Evolutionary conservation across 2,113 vertebrate genomes (phyloP), one percentile per base, ranked within the genome.

Genomic region (Cercopithecus mona): DNA sequence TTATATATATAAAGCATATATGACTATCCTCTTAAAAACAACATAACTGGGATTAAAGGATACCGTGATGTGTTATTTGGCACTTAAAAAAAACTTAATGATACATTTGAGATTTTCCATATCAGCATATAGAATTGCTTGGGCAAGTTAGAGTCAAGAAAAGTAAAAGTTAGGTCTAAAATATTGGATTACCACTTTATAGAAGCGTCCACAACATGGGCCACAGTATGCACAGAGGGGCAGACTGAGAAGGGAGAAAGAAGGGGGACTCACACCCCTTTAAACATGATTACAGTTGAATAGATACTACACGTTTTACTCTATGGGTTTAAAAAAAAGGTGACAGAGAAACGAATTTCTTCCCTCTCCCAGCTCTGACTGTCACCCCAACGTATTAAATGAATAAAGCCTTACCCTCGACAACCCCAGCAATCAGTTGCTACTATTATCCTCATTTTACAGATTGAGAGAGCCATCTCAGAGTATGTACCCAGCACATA

Each of bases 51-150:
- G 32, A 48, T 79, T 92, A 75, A 96, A 93, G 86, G 64, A 76
- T 52, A 94, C 16, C n/a, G 14, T 32, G 14, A 57, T 64, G 17
- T 83, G 40, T 57, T 90, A 85, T 43, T 76, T 91, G 22, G 64
- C 32, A 80, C 61, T 73, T 59, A 8, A 68, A 68, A 68, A 68
- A n/a, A 68, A 40, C 9, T 50, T 96, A 90, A 75, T 70, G 32
- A 95, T 79, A 79, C 25, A 45, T 75, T 72, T 82, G 94, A 83
- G 48, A 94, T 75, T 90, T 96, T 84, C 80, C 55, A 2, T 68
- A 96, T 70, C n/a, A 88, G 90, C 90, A 89, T 27, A 79, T 6
- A 48, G 59, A 59, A 85, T 27, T 61, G 68, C 50, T 64, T 43
- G n/a, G 40, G 64, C 57, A 94, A n/a, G n/a, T 84, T 6, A 68